Conservation (phyloP, 2,797 vertebrate genomes). For the Thamnophis elegans region DNA sequence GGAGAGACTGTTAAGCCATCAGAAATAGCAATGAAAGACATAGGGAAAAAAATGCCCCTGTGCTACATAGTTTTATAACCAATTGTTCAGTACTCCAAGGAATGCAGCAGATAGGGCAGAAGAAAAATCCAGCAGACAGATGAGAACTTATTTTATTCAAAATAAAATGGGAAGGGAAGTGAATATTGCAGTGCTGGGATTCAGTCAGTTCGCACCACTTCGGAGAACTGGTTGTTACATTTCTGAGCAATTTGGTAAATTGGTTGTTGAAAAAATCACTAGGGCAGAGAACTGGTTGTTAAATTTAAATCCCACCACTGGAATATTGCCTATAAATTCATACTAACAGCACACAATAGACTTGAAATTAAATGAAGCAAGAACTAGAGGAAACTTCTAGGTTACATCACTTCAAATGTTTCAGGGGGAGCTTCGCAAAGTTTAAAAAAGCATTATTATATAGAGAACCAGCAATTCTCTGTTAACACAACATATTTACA, state of each 20-base stretch:
- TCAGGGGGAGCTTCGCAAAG: neutral
- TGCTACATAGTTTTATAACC: neutral
- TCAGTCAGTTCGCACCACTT: no score
- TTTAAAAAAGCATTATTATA: neutral
- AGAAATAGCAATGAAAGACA: neutral
- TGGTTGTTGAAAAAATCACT: no score
- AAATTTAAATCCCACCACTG: no score
- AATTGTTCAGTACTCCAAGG: neutral
- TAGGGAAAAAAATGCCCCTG: neutral
- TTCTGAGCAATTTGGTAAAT: no score
- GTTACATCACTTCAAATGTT: neutral
- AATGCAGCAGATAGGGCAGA: neutral
- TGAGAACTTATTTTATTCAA: neutral
- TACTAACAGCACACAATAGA: neutral
- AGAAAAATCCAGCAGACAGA: neutral
- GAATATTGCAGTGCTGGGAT: no score
- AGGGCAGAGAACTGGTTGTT: no score
- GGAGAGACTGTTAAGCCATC: slow-evolving; percentile 1
- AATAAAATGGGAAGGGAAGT: neutral
- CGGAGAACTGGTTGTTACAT: no score
- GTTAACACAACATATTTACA: neutral
- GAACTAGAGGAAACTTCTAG: neutral
- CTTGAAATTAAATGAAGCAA: neutral
- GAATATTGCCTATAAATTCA: neutral
- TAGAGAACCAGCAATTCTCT: neutral